phyloP scores from a whole-genome alignment of 1,140 invertebrate genomes.

The Penaeus indicus region DNA sequence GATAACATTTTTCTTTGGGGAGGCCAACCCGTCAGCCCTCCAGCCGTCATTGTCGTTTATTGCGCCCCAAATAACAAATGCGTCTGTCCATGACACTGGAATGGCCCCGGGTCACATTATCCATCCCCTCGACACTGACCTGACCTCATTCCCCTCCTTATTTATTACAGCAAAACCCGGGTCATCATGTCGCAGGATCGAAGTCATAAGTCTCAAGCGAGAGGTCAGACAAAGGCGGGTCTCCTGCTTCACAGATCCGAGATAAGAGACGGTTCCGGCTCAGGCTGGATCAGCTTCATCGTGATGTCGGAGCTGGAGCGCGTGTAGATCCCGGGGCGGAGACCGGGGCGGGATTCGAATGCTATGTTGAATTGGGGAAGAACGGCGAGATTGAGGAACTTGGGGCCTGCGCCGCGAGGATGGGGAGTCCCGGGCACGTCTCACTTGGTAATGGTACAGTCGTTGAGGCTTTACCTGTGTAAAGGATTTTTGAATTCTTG shows the following conservation, averaged over 20 bases:
- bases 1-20: conserved; percentile 37
- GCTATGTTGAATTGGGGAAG: too few relatives aligned
- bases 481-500: too few relatives aligned
- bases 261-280: conserved; percentile 54
- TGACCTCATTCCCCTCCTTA: conserved; percentile 64
- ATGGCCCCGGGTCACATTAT: conserved; percentile 65
- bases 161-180: conserved; percentile 64
- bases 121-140: conserved; percentile 62
- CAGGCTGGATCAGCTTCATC: conserved; percentile 35
- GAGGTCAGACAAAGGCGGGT: conserved; percentile 59
- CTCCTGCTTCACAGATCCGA: conserved; percentile 43
- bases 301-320: background rate
- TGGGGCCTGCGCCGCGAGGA: too few relatives aligned
- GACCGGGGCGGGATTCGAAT: too few relatives aligned
- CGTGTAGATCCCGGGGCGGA: too few relatives aligned
- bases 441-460: too few relatives aligned
- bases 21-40: conserved; percentile 32
- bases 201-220: conserved; percentile 57
- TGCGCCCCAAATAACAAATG: conserved; percentile 64
- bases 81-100: conserved; percentile 63
- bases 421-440: too few relatives aligned
- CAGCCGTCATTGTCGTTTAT: conserved; percentile 64
- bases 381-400: too few relatives aligned
- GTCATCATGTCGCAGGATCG: conserved; percentile 61
- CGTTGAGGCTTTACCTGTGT: too few relatives aligned